Evolutionary conservation across 2,888 invertebrate species (phyloP), one percentile per base, ranked within the genome.

Genomic region (Lobophora halterata): DNA sequence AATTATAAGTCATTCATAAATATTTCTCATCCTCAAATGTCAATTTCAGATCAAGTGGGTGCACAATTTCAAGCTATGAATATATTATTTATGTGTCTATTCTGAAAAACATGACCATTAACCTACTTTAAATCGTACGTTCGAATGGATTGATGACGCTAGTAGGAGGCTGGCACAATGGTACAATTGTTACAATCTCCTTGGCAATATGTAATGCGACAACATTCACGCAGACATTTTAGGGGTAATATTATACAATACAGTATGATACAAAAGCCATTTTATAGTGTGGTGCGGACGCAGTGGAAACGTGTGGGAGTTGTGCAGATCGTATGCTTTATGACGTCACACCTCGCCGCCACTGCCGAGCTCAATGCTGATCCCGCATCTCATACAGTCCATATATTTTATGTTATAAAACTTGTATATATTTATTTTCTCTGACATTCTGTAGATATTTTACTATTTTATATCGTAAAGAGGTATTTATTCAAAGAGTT

Each of bases 121-220:
- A 74, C 81, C 81, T 72, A 82, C 76, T 80, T 79, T 77, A 76
- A 76, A 81, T 79, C 67, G 74, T 67, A 74, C 70, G 79, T 78
- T 72, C 66, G 64, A 70, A 78, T 65, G 70, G 69, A 73, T 67
- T 66, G 69, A 71, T 79, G 79, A 77, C 71, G 71, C 63, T 68
- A 72, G 63, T 54, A 61, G 59, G 62, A 71, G 65, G 67, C 75
- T 73, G 77, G 75, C 75, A 72, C 70, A 67, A 70, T 65, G 57
- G 62, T 58, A 65, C 61, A 62, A 62, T 64, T 65, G 58, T 61
- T 61, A 57, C 61, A 61, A 68, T 63, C 65, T 65, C 46, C 55
- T 65, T 59, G 58, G 62, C 63, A 60, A 62, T 71, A 60, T 58
- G 56, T 64, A 66, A 65, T 68, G 49, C 52, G 64, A 65, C 68